Evolutionary conservation across 1,140 invertebrate genomes (phyloP), one percentile per base, ranked within the genome.

Genomic region (Drosophila sproati): DNA sequence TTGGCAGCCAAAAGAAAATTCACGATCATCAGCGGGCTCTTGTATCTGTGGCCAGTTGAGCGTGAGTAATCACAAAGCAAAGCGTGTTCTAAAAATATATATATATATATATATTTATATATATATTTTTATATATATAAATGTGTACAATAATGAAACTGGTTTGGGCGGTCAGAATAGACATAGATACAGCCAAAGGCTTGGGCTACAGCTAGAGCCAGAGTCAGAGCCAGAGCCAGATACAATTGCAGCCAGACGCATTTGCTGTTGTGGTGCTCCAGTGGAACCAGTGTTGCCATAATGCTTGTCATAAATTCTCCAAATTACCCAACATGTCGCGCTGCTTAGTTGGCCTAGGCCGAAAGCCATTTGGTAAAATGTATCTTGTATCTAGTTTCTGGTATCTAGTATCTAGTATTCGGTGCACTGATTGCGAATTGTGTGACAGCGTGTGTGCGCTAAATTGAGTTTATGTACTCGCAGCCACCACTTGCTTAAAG

Each of bases 231-330:
- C 28, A 7, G 10, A 51, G 50, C 12, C 29, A 62, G 41, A 66
- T 12, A 48, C 48, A 70, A 32, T 35, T 54, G 32, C 71, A 76
- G 60, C 61, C 47, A 52, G 52, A 12, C 56, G 8, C 37, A 4
- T 12, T 0, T 39, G 37, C 37, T 8, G 3, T 31, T 60, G 35
- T 20, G 6, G 56, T 61, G 64, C 60, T 55, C 55, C 41, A 76
- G 61, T 77, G 74, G 68, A 62, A 77, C 82, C 82, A 87, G 83
- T 88, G 85, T 89, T 81, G 81, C 86, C 85, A 89, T 85, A 89
- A 90, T 83, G 85, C 85, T 69, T 74, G 86, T 89, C 85, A 89
- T 89, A 89, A 90, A 90, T 89, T 89, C 85, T 81, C 85, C 78
- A 89, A 89, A 89, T 89, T 89, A 89, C 86, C 85, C 85, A 89